Conservation (phyloP, 2,888 invertebrate species). For the Tetrapedia diversipes region DNA sequence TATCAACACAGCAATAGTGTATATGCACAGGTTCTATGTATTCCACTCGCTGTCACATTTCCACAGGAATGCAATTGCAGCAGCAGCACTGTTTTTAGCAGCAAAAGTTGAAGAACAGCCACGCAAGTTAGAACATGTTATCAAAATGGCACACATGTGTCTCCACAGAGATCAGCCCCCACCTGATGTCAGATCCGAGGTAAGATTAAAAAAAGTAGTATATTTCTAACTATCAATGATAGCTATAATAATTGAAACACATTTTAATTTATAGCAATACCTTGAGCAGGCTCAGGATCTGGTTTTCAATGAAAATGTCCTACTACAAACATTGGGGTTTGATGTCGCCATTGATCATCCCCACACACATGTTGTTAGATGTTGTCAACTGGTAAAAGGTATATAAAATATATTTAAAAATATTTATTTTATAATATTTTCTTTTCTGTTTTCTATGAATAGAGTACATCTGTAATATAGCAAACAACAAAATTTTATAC, state of each 20-base stretch:
- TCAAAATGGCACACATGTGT: conserved; percentile 95
- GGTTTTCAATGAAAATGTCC: conserved; percentile 97
- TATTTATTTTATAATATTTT: not conserved
- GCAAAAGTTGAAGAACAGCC: conserved; percentile 99
- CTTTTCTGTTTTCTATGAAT: not conserved
- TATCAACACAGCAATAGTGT: conserved; percentile 99
- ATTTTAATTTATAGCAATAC: conserved; percentile 84
- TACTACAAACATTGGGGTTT: conserved; percentile 98
- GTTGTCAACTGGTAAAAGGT: conserved; percentile 98
- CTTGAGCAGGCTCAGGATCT: conserved; percentile 94
- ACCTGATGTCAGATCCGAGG: conserved; percentile 91
- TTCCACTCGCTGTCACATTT: conserved; percentile 98
- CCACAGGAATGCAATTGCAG: conserved; percentile 96
- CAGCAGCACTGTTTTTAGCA: conserved; percentile 97
- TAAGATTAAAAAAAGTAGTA: conserved; percentile 73
- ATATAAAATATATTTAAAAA: conserved; percentile 76
- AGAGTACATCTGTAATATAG: too few relatives aligned
- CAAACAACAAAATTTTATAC: not conserved
- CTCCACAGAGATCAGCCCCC: conserved; percentile 88
- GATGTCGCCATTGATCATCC: conserved; percentile 99
- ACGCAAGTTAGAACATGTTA: conserved; percentile 97
- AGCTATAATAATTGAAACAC: not conserved
- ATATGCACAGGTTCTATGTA: conserved; percentile 99
- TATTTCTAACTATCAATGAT: not conserved
- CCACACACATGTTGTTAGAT: conserved; percentile 97